Conservation (phyloP, 2,888 invertebrate species). For the Andrena camellia region DNA sequence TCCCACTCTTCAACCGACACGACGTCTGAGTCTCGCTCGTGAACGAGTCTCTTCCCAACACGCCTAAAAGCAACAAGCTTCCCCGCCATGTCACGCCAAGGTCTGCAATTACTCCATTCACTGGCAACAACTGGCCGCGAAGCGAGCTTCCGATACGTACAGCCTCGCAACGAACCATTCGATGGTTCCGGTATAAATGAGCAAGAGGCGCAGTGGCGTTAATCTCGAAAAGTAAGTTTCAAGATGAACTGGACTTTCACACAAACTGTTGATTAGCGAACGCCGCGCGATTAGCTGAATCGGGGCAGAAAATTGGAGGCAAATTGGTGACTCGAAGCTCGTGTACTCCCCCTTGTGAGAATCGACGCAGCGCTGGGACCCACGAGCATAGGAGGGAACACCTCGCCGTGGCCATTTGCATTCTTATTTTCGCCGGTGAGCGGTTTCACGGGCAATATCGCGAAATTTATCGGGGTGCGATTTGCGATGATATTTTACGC, state of each 20-base stretch:
- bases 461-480: constrained; percentile 82
- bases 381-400: not conserved
- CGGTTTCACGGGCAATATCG: constrained; percentile 79
- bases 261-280: too few species aligned
- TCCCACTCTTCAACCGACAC: constrained; percentile 29
- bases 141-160: constrained; percentile 30
- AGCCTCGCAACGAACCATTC: not conserved
- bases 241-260: too few species aligned
- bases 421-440: constrained; percentile 78
- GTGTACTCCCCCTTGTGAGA: not conserved
- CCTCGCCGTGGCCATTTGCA: constrained; percentile 73
- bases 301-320: too few species aligned
- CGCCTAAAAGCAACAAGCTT: constrained; percentile 35
- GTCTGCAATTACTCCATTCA: constrained; percentile 45
- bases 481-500: constrained; percentile 83
- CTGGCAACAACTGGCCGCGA: constrained; percentile 27
- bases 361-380: not conserved
- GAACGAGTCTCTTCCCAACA: constrained; percentile 28
- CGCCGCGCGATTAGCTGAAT: too few species aligned
- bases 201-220: too few species aligned
- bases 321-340: not conserved
- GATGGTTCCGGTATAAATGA: not conserved
- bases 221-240: too few species aligned
- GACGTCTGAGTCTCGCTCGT: constrained; percentile 13
- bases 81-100: constrained; percentile 29